Base-by-base conservation (phyloP, 2,888 invertebrate genomes). In the Drosophila lacicola region DNA sequence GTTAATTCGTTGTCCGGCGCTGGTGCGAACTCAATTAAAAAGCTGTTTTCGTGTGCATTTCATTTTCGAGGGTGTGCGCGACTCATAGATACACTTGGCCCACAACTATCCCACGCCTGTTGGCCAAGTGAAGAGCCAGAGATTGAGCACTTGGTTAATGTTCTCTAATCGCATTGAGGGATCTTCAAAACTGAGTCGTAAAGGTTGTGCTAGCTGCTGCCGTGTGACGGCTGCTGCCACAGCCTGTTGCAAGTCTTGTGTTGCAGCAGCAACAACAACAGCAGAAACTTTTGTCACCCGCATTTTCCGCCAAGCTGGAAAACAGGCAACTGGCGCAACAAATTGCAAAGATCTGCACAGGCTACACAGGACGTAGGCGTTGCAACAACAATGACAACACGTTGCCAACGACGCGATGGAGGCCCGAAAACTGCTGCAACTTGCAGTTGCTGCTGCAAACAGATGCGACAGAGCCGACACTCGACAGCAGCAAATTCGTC, bases 1-100 rank as follows among this genome's bases (percentile, higher is more conserved):
- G 56, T 77, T 74, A 76, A 70, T 77, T 61, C 47, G 45, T 44
- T 49, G 63, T 17, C 62, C 50, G 39, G 47, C 42, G 49, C 45
- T 51, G 58, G 71, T 58, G 66, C 61, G 70, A 84, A 80, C 80
- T 80, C 80, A 71, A 84, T 84, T 84, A 82, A 78, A 78, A 82
- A 74, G 53, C 49, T 68, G 68, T 70, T 44, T 58, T 21, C 46
- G 21, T 58, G 29, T 9, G 50, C 41, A 56, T 41, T 36, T 46
- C 61, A 36, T 17, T 33, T 14, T 11, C 14, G 39, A 29, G 50
- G 34, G 17, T 25, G 13, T 8, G 29, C 13, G n/a, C 49, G 14
- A 46, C 33, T 39, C 36, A 34, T 17, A 14, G 4, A 21, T 11
- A 13, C 45, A 21, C 21, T 33, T 62, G 51, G 53, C 41, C 46